A percentile compares a stretch with the other conserved stretches of the same genome.
Evolutionary conservation across 2,113 vertebrate genomes (phyloP).

Genomic region (Ptilorrhoa leucosticta): DNA sequence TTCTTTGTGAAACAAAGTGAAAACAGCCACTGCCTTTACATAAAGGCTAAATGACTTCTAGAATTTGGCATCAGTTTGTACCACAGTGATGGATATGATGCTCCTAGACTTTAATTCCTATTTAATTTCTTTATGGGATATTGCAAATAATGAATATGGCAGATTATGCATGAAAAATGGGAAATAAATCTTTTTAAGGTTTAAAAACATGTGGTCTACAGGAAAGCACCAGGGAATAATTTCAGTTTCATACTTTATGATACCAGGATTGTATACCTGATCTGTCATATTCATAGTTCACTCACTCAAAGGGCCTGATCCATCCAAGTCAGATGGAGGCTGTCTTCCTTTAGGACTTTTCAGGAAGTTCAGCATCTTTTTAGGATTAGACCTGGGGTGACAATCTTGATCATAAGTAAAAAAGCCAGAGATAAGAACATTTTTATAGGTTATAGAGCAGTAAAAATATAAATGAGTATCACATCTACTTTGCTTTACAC

Average conservation of each 20-base stretch:
- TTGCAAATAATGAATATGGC: constrained; percentile 64
- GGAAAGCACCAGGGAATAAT: constrained; percentile 31
- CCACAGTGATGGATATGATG: constrained; percentile 51
- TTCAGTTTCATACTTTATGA: constrained; percentile 32
- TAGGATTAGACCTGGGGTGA: neutral
- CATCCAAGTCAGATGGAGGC: neutral
- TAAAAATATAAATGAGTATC: neutral
- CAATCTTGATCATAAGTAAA: neutral
- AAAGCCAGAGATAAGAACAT: neutral
- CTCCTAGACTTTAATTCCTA: constrained; percentile 61
- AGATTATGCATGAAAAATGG: constrained; percentile 55
- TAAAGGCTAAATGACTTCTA: neutral
- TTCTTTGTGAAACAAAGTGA: constrained; percentile 34
- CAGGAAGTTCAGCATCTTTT: neutral
- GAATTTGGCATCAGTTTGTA: constrained; percentile 37
- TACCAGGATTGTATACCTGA: constrained; percentile 19
- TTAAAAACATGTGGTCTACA: constrained; percentile 33
- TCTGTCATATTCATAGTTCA: neutral
- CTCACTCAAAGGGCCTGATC: neutral
- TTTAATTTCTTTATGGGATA: constrained; percentile 69
- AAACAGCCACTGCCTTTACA: constrained; percentile 17
- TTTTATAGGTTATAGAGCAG: neutral
- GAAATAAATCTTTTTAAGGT: constrained; percentile 58
- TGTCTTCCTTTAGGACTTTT: neutral
- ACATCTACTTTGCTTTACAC: neutral